Percentiles rank a stretch among this genome's conserved stretches.
Evolutionary conservation across 2,797 vertebrate genomes (phyloP).

Genomic region (Mormyrops boulengeri): DNA sequence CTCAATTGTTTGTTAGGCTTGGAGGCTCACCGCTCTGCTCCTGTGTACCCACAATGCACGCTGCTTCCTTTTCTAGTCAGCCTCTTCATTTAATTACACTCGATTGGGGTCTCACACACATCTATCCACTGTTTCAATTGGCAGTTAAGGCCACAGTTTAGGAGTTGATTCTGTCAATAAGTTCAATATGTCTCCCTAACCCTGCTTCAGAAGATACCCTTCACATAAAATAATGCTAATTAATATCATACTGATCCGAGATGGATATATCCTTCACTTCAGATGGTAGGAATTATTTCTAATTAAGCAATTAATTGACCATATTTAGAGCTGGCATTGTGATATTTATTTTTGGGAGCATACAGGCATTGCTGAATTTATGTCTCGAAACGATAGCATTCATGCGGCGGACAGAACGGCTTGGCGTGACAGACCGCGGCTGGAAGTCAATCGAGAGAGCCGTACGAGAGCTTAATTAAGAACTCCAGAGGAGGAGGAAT

Average conservation of each 20-base stretch:
- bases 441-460: not conserved
- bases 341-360: not conserved
- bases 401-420: not conserved
- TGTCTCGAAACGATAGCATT: not conserved
- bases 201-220: not conserved
- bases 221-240: slow-evolving; percentile 3
- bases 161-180: not conserved
- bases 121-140: not conserved
- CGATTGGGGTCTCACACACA: not conserved
- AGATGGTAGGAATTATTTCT: not conserved
- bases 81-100: slow-evolving; percentile 3
- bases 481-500: not conserved
- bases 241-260: not conserved
- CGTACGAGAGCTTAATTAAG: not conserved
- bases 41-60: not conserved
- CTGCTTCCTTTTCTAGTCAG: not conserved
- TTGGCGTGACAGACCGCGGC: not conserved
- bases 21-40: not conserved
- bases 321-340: not conserved
- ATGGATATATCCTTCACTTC: not conserved
- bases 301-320: not conserved
- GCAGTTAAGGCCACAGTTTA: not conserved
- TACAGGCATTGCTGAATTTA: not conserved
- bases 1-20: not conserved
- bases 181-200: not conserved